Percentiles rank a stretch among this genome's conserved stretches.
Evolutionary conservation across 2,888 invertebrate genomes (phyloP).

Genomic region (Zygogramma bicolorata): DNA sequence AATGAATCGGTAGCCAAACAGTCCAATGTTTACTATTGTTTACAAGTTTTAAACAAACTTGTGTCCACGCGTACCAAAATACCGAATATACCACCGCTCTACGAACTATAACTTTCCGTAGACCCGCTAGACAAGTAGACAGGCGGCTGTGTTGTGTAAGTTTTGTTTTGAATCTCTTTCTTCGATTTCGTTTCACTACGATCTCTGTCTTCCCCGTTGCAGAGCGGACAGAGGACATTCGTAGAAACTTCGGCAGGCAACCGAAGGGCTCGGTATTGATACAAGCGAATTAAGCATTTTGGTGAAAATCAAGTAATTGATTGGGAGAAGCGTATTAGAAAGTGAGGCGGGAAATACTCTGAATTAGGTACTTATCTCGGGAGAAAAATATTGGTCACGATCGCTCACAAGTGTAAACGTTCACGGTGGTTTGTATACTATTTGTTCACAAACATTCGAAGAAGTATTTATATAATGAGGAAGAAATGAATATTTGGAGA

Average conservation of each 20-base stretch:
- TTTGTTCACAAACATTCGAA: no score
- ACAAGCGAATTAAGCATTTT: neutral
- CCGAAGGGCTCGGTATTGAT: neutral
- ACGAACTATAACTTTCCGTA: neutral
- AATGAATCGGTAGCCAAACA: neutral
- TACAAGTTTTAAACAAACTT: conserved; percentile 19
- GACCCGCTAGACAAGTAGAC: neutral
- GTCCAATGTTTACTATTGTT: conserved; percentile 11
- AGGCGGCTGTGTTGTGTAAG: neutral
- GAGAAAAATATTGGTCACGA: no score
- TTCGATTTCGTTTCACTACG: neutral
- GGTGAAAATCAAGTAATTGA: no score
- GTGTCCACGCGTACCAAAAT: neutral
- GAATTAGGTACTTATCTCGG: no score
- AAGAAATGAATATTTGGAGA: no score
- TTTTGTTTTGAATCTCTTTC: conserved; percentile 6
- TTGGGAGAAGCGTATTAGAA: no score
- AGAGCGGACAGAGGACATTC: neutral
- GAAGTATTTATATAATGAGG: no score
- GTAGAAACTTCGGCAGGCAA: neutral
- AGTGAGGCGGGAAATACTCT: no score
- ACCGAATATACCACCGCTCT: neutral
- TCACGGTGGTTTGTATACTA: no score
- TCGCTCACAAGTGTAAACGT: no score
- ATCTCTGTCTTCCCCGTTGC: neutral